Conservation (phyloP, 2,797 vertebrate species). For the Falco peregrinus region DNA sequence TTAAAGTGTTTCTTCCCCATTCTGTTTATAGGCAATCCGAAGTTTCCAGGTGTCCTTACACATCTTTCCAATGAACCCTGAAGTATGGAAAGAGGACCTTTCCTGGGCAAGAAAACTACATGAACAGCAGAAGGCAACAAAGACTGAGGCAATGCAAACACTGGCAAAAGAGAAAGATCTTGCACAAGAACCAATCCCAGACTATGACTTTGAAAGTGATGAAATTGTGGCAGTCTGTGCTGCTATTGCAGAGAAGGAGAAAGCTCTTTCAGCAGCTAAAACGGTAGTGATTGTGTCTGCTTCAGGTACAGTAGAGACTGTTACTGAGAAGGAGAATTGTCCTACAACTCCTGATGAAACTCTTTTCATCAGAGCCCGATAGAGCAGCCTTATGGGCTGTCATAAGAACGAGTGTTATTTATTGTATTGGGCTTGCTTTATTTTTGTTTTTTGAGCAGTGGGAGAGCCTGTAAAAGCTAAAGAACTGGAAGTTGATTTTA, state of each 20-base stretch:
- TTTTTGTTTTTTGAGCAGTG: not conserved
- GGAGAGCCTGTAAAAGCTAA: not conserved
- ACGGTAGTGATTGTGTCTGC: slow-evolving; percentile 81
- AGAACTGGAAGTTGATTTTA: not conserved
- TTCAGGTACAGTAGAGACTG: slow-evolving; percentile 78
- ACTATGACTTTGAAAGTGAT: slow-evolving; percentile 96
- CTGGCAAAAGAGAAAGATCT: slow-evolving; percentile 62
- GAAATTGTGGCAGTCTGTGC: slow-evolving; percentile 93
- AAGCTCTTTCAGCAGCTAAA: slow-evolving; percentile 77
- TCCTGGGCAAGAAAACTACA: slow-evolving; percentile 86
- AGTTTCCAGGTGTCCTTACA: slow-evolving; percentile 90
- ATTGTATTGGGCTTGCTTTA: not conserved
- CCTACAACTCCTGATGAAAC: slow-evolving; percentile 71
- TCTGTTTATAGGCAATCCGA: slow-evolving; percentile 75
- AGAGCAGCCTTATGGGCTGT: not conserved
- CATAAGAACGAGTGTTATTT: not conserved
- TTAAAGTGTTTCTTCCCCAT: not conserved
- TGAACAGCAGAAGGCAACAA: slow-evolving; percentile 80
- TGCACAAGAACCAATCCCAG: slow-evolving; percentile 83
- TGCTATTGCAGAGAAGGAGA: slow-evolving; percentile 89
- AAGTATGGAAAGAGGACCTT: slow-evolving; percentile 93
- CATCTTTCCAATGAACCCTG: slow-evolving; percentile 85
- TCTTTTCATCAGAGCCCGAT: slow-evolving; percentile 87
- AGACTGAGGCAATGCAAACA: slow-evolving; percentile 69
- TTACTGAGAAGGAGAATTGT: slow-evolving; percentile 62